These are phyloP conservation scores for Penelope pileata DNA, from an alignment of 2,113 vertebrate species.

Conservation along the genomic window DNA sequence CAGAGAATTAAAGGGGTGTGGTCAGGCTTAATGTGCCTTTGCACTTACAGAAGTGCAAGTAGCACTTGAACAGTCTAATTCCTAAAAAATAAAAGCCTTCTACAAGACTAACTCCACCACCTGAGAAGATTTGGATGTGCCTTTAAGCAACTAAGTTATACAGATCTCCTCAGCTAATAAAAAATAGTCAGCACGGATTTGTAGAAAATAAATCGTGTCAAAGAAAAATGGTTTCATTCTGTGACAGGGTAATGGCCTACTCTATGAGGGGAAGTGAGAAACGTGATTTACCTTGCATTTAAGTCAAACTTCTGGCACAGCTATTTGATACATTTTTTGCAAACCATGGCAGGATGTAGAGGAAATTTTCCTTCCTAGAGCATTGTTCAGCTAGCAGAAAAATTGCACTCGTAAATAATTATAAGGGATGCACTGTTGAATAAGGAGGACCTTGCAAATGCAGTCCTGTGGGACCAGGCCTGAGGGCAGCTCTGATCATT, in stretches of 20 bases:
- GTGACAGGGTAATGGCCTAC: not conserved
- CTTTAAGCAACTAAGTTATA: not conserved
- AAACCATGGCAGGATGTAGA: not conserved
- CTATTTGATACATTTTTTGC: not conserved
- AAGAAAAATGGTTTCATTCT: not conserved
- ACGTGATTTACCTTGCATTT: not conserved
- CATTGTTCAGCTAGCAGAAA: not conserved
- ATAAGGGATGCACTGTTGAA: not conserved
- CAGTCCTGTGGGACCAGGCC: not conserved
- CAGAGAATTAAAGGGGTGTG: not conserved
- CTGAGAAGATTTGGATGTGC: not conserved
- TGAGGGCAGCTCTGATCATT: not conserved
- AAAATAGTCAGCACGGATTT: not conserved
- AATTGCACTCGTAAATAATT: not conserved
- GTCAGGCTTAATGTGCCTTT: not conserved
- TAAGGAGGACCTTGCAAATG: not conserved
- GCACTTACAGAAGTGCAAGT: not conserved
- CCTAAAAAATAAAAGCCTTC: not conserved
- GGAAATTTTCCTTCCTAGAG: not conserved
- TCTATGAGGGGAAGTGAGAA: not conserved
- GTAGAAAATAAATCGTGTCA: not conserved
- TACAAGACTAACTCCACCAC: not conserved
- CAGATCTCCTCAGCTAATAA: not conserved
- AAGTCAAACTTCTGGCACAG: not conserved
- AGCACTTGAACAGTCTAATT: not conserved